Evolutionary conservation across 2,797 vertebrate species (phyloP).

Genomic region (Picus viridis): DNA sequence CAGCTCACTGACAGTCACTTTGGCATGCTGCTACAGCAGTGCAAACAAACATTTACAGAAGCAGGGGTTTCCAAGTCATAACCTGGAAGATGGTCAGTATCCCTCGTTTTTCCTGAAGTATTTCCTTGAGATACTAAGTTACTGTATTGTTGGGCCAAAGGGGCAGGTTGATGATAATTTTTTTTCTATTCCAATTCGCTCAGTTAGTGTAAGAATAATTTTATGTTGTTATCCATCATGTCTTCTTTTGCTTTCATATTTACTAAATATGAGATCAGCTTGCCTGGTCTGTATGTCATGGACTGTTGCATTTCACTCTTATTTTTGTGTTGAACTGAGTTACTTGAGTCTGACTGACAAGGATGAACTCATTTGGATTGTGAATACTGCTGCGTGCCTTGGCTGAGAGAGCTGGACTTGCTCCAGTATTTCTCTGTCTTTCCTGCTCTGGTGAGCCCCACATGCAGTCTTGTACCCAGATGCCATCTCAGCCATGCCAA

Average conservation of each 20-base stretch:
- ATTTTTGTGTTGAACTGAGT: neutral
- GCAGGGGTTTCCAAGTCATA: neutral
- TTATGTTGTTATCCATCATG: neutral
- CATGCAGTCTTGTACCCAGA: rapidly evolving
- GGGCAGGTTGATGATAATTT: neutral
- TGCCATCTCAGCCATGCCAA: neutral
- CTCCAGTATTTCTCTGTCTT: rapidly evolving
- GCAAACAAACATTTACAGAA: neutral
- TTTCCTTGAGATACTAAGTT: neutral
- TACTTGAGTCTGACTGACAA: neutral
- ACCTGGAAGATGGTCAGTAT: neutral
- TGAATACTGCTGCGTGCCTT: neutral
- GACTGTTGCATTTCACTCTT: neutral
- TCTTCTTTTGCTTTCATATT: neutral
- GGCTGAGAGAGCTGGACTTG: neutral
- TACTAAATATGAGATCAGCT: neutral
- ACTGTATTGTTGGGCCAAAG: neutral
- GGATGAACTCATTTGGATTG: neutral
- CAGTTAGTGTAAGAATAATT: neutral
- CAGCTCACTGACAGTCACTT: neutral
- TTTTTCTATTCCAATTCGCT: neutral
- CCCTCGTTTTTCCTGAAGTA: neutral
- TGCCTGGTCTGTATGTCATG: neutral
- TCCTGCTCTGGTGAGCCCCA: neutral
- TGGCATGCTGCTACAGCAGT: neutral